Conservation (phyloP, 2,888 invertebrate genomes). For the Itoplectis maculator region DNA sequence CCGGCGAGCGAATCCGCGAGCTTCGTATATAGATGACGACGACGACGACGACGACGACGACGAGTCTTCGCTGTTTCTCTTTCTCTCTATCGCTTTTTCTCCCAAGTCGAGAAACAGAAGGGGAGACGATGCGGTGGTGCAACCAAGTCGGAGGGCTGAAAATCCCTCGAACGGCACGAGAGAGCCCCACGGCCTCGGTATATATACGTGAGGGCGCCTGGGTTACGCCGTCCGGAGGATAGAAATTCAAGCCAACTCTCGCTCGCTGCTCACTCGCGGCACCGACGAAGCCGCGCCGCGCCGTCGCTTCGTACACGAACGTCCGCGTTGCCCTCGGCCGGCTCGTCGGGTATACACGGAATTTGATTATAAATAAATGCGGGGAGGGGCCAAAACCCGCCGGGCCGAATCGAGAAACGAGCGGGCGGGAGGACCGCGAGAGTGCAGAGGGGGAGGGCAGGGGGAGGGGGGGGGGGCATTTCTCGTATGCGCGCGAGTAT, state of each 20-base stretch:
- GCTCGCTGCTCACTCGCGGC: conserved; percentile 56
- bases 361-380: conserved; percentile 85
- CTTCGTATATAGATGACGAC: no score
- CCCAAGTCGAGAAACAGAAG: conserved; percentile 40
- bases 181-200: conserved; percentile 63
- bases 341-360: conserved; percentile 73
- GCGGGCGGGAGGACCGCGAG: conserved; percentile 50
- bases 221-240: conserved; percentile 73
- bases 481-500: conserved; percentile 63
- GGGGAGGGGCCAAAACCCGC: conserved; percentile 74
- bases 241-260: conserved; percentile 81
- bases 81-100: conserved; percentile 20
- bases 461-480: no score
- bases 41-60: no score
- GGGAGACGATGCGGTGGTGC: conserved; percentile 52
- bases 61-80: conserved; percentile 4
- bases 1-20: conserved; percentile 82
- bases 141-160: conserved; percentile 58
- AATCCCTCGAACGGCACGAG: conserved; percentile 68
- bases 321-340: conserved; percentile 45
- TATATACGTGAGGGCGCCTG: conserved; percentile 75
- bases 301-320: background rate
- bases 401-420: conserved; percentile 58
- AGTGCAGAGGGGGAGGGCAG: no score
- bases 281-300: no score